Evolutionary conservation across 2,113 vertebrate species (phyloP).

Genomic region (Leuciscus idus): DNA sequence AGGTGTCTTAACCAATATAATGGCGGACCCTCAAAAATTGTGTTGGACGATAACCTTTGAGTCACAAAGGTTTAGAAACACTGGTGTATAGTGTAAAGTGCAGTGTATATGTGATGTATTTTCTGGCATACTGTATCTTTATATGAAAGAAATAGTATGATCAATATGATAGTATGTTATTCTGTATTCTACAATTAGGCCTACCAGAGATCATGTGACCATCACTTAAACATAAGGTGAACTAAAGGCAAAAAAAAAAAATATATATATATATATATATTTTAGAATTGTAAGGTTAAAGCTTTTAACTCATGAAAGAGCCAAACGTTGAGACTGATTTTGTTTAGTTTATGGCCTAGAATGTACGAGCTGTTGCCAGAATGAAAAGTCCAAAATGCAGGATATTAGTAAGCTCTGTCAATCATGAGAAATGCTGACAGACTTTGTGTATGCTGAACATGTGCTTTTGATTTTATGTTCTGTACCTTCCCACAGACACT

Average conservation of each 20-base stretch:
- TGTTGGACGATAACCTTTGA: background rate
- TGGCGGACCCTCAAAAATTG: background rate
- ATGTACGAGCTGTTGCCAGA: background rate
- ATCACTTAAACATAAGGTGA: background rate
- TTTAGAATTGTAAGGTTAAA: background rate
- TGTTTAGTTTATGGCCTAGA: background rate
- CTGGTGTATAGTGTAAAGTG: background rate
- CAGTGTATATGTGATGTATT: background rate
- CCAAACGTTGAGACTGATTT: background rate
- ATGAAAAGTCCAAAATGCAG: background rate
- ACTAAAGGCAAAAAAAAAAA: background rate
- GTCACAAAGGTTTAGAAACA: background rate
- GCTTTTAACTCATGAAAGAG: background rate
- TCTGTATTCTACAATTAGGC: background rate
- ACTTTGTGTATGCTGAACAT: conserved; percentile 11
- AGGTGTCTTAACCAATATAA: background rate
- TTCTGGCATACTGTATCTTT: background rate
- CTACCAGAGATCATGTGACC: background rate
- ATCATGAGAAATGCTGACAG: conserved; percentile 13
- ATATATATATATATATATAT: no score
- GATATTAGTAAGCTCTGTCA: background rate
- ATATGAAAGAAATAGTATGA: background rate
- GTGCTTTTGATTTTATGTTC: conserved; percentile 41
- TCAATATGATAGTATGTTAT: background rate
- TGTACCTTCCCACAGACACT: conserved; percentile 18